Base-by-base conservation (phyloP, 2,888 invertebrate genomes). In the Lepidocyrtinus sp. region DNA sequence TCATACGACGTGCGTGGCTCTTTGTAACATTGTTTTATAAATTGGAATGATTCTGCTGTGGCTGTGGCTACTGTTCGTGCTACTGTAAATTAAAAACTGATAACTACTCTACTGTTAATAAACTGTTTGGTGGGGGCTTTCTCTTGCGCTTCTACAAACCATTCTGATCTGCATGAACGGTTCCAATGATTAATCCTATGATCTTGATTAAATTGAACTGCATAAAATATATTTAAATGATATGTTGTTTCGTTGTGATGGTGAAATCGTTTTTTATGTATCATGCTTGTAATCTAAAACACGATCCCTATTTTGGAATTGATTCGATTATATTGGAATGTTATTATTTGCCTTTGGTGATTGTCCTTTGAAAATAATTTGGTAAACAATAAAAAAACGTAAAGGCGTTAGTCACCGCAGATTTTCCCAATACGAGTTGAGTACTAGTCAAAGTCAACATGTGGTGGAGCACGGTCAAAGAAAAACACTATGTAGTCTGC, bases 401-500 rank as follows among this genome's bases (percentile, higher is more conserved):
- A n/a, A 80, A 80, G 80, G 74, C 63, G 65, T 27, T 76, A 82
- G 69, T 75, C 85, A 85, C 27, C 83, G 87, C 27, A 82, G 87
- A 3, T 82, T 67, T 80, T 86, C 86, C 68, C 85, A 87, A 36
- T 81, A 86, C 36, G 87, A 87, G 45, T 82, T 87, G 75, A 85
- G 80, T 65, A 72, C 64, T 65, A 70, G 75, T 59, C 75, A 75
- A 12, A 70, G 75, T 59, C 75, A 75, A 12, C 62, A 61, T 69
- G 19, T 67, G 46, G 19, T 88, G 21, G 81, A 88, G 26, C 82
- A 78, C 45, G 81, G 87, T 67, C 88, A 88, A 65, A 83, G 88
- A 75, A 87, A 88, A 74, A 88, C 88, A 5, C 85, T 88, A 9
- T 87, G 87, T 83, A 88, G 87, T 82, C 86, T 88, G 24, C 87